phyloP scores from a whole-genome alignment of 2,888 invertebrate genomes.

The Leptinotarsa rubiginosa region DNA sequence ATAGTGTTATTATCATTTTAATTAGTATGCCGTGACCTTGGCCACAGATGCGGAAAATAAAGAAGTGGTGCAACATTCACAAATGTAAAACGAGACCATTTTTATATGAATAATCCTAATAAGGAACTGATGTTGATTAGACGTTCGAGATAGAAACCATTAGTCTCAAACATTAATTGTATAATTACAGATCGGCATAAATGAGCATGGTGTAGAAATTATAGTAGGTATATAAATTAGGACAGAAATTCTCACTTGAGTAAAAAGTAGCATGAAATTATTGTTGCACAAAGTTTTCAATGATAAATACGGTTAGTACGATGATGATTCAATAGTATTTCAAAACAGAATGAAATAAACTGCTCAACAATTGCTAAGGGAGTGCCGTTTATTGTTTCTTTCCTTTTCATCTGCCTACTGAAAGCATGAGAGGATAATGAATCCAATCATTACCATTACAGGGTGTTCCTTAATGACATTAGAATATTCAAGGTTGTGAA shows the following conservation, averaged over 20 bases:
- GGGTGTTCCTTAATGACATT: too few relatives aligned
- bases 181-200: constrained; percentile 15
- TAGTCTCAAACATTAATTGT: constrained; percentile 11
- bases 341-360: too few relatives aligned
- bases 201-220: background rate
- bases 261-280: background rate
- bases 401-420: too few relatives aligned
- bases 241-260: constrained; percentile 1
- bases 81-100: constrained; percentile 23
- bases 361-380: too few relatives aligned
- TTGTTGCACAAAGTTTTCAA: background rate
- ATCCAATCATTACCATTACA: too few relatives aligned
- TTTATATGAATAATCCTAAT: constrained; percentile 22
- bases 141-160: constrained; percentile 9
- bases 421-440: too few relatives aligned
- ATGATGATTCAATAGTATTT: background rate
- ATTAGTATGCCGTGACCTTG: constrained; percentile 29
- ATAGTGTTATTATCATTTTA: constrained; percentile 1
- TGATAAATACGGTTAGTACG: background rate
- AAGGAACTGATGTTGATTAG: constrained; percentile 21
- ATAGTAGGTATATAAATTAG: constrained; percentile 8
- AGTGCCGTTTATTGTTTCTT: too few relatives aligned
- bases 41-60: constrained; percentile 26
- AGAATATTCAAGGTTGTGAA: too few relatives aligned
- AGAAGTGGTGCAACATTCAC: constrained; percentile 25